A percentile compares a stretch with the other conserved stretches of the same genome.
These are phyloP conservation scores for Drosophila nigrodunni DNA, from an alignment of 1,140 invertebrate species.

Conservation along the genomic window DNA sequence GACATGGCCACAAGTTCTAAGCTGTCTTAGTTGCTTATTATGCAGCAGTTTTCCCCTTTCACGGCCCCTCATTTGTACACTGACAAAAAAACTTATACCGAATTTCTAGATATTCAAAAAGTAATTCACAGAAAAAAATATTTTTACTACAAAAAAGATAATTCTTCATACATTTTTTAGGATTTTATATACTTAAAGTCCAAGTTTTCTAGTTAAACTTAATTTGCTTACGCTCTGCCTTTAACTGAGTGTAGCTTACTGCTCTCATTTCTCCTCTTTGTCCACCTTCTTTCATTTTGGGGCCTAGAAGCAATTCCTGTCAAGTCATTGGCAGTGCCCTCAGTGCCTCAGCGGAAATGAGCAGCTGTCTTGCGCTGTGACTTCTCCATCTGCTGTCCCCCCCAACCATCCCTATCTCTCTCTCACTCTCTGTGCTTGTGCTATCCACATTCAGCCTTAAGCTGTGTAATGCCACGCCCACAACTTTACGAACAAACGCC, in stretches of 20 bases:
- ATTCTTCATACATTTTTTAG: no score
- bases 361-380: conserved; percentile 73
- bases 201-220: no score
- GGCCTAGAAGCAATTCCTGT: conserved; percentile 45
- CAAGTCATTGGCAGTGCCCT: conserved; percentile 69
- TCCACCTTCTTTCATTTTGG: background rate
- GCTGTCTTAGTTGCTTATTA: conserved; percentile 81
- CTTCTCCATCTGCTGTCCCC: conserved; percentile 32
- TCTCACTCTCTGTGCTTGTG: conserved; percentile 17
- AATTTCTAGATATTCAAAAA: no score
- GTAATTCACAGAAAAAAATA: no score
- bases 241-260: no score
- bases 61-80: no score
- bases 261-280: background rate
- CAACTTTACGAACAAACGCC: conserved; percentile 5
- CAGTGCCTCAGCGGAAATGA: conserved; percentile 73
- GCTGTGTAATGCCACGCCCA: conserved; percentile 40
- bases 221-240: no score
- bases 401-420: background rate
- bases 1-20: conserved; percentile 74
- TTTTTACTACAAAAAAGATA: no score
- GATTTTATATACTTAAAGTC: no score
- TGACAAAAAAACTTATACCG: no score
- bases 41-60: conserved; percentile 33
- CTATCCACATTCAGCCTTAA: conserved; percentile 61